phyloP scores from a whole-genome alignment of 2,888 invertebrate species.

The Crioceris asparagi region DNA sequence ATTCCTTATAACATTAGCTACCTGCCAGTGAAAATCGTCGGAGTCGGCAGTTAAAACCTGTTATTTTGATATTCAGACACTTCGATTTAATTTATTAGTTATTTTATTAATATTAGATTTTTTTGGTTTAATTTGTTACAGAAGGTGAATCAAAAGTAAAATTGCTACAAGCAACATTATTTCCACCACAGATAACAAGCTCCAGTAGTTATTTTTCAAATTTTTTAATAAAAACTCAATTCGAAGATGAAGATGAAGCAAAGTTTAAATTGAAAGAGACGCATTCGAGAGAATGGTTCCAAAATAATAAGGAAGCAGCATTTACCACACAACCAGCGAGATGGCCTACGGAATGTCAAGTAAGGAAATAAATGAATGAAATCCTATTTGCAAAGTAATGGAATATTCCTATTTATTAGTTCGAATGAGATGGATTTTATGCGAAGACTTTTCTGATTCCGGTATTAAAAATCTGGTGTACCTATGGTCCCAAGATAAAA shows the following conservation, averaged over 20 bases:
- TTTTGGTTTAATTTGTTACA: too few relatives aligned
- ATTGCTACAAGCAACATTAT: conserved; percentile 55
- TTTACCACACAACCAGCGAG: conserved; percentile 65
- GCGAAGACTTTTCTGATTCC: too few relatives aligned
- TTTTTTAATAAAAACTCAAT: conserved; percentile 51
- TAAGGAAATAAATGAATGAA: too few relatives aligned
- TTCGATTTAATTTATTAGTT: too few relatives aligned
- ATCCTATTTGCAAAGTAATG: too few relatives aligned
- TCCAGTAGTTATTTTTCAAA: conserved; percentile 48
- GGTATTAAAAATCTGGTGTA: too few relatives aligned
- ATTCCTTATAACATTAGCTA: too few relatives aligned
- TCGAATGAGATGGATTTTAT: too few relatives aligned
- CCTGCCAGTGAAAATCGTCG: not conserved
- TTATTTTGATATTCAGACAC: too few relatives aligned
- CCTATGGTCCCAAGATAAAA: too few relatives aligned
- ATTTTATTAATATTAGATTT: too few relatives aligned
- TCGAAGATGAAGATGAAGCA: conserved; percentile 34
- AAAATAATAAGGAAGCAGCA: conserved; percentile 26
- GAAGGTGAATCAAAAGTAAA: conserved; percentile 46
- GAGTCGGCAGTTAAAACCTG: conserved; percentile 2
- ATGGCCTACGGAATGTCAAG: conserved; percentile 87
- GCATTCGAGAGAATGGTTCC: conserved; percentile 49
- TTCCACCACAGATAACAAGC: conserved; percentile 40
- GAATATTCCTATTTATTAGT: too few relatives aligned
- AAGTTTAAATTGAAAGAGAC: conserved; percentile 20